These are phyloP conservation scores for Geotrypetes seraphini DNA, from an alignment of 2,797 vertebrate species.

Conservation along the genomic window DNA sequence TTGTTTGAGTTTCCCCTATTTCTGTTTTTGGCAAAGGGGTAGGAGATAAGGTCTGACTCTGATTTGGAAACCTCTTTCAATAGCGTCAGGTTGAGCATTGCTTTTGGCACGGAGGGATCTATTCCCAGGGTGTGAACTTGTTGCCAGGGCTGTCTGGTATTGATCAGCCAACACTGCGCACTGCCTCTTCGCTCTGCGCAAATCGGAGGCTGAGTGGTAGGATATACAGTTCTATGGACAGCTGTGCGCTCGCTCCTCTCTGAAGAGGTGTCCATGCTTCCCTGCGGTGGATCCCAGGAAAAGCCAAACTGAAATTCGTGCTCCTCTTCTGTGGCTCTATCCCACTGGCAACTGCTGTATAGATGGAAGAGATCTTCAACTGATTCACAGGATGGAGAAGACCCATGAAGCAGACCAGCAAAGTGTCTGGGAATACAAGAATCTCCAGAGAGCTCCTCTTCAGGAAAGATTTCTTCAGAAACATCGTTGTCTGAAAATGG, in stretches of 20 bases:
- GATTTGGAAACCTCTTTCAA: constrained; percentile 88
- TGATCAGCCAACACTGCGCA: constrained; percentile 52
- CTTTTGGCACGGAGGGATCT: constrained; percentile 83
- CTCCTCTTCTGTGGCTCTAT: constrained; percentile 43
- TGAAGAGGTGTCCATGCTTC: constrained; percentile 40
- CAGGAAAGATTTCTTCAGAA: constrained; percentile 39
- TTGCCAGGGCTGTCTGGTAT: constrained; percentile 69
- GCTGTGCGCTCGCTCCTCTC: constrained; percentile 76
- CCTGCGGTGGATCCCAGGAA: constrained; percentile 42
- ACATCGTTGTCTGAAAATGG: constrained; percentile 45
- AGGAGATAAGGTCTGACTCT: constrained; percentile 83
- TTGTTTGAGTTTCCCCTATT: constrained; percentile 60
- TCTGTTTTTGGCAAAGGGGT: constrained; percentile 77
- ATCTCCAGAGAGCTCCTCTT: constrained; percentile 69
- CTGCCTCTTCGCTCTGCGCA: constrained; percentile 44
- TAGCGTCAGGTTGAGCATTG: constrained; percentile 78
- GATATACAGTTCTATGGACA: constrained; percentile 86
- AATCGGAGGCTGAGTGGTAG: no score
- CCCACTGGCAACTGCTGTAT: constrained; percentile 57
- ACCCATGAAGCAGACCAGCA: constrained; percentile 87
- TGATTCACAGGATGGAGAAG: constrained; percentile 85
- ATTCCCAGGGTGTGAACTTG: constrained; percentile 86
- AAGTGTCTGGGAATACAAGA: constrained; percentile 81
- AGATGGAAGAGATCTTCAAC: constrained; percentile 86
- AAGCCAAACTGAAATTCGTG: constrained; percentile 40